Evolutionary conservation across 2,797 vertebrate genomes (phyloP), one percentile per base, ranked within the genome.

Genomic region (Helicolenus hilgendorfi): DNA sequence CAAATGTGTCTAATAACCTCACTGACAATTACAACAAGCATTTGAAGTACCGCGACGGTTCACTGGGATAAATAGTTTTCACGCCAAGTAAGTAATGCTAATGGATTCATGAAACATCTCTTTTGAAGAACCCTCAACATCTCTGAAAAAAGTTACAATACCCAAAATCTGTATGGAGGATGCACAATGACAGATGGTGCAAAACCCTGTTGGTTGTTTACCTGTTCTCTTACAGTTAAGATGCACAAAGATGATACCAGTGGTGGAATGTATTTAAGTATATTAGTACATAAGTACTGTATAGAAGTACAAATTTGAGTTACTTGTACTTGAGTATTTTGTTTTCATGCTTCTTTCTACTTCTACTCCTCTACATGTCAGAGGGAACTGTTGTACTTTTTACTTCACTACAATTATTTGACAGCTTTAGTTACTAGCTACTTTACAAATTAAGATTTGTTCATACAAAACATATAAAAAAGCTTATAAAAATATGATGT

Each of bases 1-100:
- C 76, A 75, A 83, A 85, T 89, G 72, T 79, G 72, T 38, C 68
- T 69, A 87, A 83, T 85, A 83, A 86, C 60, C 77, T 87, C 35
- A 55, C 65, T 78, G 62, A 85, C 79, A 85, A 84, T 77, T 81
- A 72, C 68, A 72, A 69, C 53, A 62, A 72, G 67, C 55, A 81
- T 84, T 79, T 64, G 36, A 79, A 77, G 45, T 41, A 62, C 74
- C 22, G 13, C 3, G 7, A 79, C 84, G 65, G 65, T 55, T 89
- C 77, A 78, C 20, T 26, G 7, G 53, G 45, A 82, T 65, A 70
- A 76, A 77, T 75, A n/a, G 8, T 36, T 86, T 83, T 36, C 22
- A 63, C 81, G 22, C n/a, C 26, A 75, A 70, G 64, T 58, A 67
- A 49, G 49, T 36, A 41, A 36, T 38, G 67, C 20, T 71, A 73